Evolutionary conservation across 2,113 vertebrate species (phyloP), one percentile per base, ranked within the genome.

Genomic region (Alexandromys fortis): DNA sequence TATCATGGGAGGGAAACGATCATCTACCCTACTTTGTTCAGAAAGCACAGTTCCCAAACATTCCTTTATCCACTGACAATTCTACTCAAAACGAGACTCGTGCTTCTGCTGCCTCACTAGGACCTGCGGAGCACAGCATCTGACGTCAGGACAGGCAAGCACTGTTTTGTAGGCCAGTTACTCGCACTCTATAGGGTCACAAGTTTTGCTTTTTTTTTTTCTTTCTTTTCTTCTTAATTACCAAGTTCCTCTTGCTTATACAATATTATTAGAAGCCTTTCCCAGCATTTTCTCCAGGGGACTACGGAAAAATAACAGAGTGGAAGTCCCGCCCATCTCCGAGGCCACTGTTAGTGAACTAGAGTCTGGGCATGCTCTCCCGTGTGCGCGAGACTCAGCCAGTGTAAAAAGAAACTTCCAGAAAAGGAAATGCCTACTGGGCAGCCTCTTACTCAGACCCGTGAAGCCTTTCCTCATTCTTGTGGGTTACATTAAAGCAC

Each of bases 401-500:
- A 70, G 83, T 7, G 42, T 77, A 92, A 93, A 97, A 96, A 87
- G 63, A 95, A 98, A 97, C 93, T 67, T 90, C 89, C 94, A 96
- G 76, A 86, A 0, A 97, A 97, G 45, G 65, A 73, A 76, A 83
- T n/a, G 47, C 76, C 78, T 97, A 90, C 42, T 78, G 38, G 91
- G 89, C 91, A 98, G 92, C 61, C 92, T 95, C 91, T 92, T 91
- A 89, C 94, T 90, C 9, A 4, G 97, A 72, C 45, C 45, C 73
- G 13, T 22, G 45, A 68, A 93, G 76, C 28, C 94, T 96, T 94
- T 90, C 90, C 94, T 92, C 72, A 92, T 97, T 95, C 94, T 96
- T 96, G 82, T 92, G 95, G 94, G 92, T 97, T 97, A 98, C 97
- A 97, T 94, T 97, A 96, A 96, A 68, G 93, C 90, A 97, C 91